Evolutionary conservation across 30 jellyfish, hydroid and myxozoan genomes (phyloP), one percentile per base, ranked within the genome.

Genomic region (Cassiopea xamachana): DNA sequence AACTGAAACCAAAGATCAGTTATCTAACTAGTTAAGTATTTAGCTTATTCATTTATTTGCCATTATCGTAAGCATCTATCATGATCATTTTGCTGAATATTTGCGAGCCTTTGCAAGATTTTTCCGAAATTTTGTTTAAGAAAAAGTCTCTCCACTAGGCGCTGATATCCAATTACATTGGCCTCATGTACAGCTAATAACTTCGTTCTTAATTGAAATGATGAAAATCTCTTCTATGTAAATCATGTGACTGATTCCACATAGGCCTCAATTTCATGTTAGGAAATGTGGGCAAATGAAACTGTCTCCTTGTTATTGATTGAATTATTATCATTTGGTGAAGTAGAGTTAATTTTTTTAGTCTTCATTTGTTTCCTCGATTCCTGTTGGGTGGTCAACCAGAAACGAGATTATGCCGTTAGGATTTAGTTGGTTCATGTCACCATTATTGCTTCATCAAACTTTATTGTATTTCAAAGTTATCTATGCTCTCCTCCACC

Each of bases 241-340:
- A 71, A 71, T 62, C 80, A 27, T 6, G 80, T 16, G 80, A 71
- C 80, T 27, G 58, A 46, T 48, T 15, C 50, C 45, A 55, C 13
- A 49, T 50, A 78, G 50, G 72, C 87, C 87, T 78, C 73, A 50
- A 48, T 78, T 78, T 50, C 75, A 48, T 9, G 16, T 59, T 49
- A 16, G 45, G 72, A 78, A 47, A 78, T 78, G 50, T 17, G 51
- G 6, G 14, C 59, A 48, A 50, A 78, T 78, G 46, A 78, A 78
- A 48, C 87, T 78, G 87, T 78, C 87, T 74, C 87, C 87, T 78
- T 78, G 43, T 14, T 78, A 19, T 78, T 78, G 72, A 78, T 50
- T 78, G 72, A 50, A 15, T 78, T 78, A 78, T 78, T 78, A 46
- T 18, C 87, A 78, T 51, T 19, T 78, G 13, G 75, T 7, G 75